Conservation (phyloP, 2,797 vertebrate species). For the Spinus olivaceus region DNA sequence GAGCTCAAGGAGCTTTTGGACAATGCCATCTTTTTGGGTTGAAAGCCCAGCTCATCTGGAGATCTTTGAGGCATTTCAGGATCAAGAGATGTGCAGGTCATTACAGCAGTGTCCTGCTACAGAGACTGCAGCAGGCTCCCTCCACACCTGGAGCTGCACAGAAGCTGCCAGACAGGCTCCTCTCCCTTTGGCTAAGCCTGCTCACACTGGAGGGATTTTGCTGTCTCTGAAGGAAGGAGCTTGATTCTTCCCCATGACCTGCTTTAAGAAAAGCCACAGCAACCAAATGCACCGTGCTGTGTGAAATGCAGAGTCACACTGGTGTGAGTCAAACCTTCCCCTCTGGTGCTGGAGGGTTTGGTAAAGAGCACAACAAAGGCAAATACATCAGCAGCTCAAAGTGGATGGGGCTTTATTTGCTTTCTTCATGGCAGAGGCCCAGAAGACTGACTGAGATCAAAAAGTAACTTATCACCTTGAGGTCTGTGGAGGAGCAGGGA, state of each 20-base stretch:
- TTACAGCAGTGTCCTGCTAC: not conserved
- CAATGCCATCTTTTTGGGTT: not conserved
- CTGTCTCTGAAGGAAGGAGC: not conserved
- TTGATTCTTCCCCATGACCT: slow-evolving; percentile 12
- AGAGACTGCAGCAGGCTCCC: not conserved
- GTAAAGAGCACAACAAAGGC: not conserved
- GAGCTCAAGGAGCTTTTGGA: not conserved
- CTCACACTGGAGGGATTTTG: not conserved
- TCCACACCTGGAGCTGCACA: not conserved
- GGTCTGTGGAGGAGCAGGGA: not conserved
- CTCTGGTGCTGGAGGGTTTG: not conserved
- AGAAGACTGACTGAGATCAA: not conserved
- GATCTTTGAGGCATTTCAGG: not conserved
- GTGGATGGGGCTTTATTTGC: not conserved
- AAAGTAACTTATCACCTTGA: not conserved
- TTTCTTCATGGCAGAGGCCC: not conserved
- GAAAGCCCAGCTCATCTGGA: not conserved
- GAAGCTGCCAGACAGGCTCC: not conserved
- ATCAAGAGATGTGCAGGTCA: not conserved
- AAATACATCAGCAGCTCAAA: not conserved
- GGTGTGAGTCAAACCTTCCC: not conserved
- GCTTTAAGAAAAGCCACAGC: slow-evolving; percentile 1
- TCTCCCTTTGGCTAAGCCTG: not conserved
- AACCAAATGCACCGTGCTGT: not conserved
- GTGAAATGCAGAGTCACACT: not conserved